Evolutionary conservation across 2,888 invertebrate species (phyloP).

Genomic region (Julus scandinavius): DNA sequence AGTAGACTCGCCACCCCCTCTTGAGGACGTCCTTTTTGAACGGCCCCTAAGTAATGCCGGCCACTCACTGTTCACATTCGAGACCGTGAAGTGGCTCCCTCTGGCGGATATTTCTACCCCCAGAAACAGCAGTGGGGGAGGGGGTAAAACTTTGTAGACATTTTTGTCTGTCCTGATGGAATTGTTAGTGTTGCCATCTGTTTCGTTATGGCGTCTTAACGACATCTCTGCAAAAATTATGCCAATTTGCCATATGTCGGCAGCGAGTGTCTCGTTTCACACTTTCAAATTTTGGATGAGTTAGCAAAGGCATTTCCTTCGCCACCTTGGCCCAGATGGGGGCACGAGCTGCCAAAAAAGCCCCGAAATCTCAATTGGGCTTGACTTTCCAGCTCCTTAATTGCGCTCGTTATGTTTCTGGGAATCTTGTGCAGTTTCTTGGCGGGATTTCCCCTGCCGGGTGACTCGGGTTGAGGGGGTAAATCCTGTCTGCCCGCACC

Average conservation of each 20-base stretch:
- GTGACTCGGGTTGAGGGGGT: background rate
- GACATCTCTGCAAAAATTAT: constrained; percentile 18
- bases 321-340: constrained; percentile 35
- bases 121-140: background rate
- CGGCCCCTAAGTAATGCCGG: too few species aligned
- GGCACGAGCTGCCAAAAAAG: constrained; percentile 15
- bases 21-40: too few species aligned
- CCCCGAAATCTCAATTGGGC: constrained; percentile 35
- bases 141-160: background rate
- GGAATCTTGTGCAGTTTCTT: background rate
- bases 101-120: background rate
- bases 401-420: constrained; percentile 35
- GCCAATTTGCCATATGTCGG: constrained; percentile 39
- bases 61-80: background rate
- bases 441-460: background rate
- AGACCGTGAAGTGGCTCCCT: background rate
- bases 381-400: constrained; percentile 20
- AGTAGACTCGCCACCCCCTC: too few species aligned
- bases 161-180: constrained; percentile 24
- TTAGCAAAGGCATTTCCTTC: constrained; percentile 32
- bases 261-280: constrained; percentile 17
- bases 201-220: background rate
- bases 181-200: constrained; percentile 39
- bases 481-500: background rate
- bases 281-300: constrained; percentile 28